Base-by-base conservation (phyloP, 2,888 invertebrate species). In the Anticlea derivata region DNA sequence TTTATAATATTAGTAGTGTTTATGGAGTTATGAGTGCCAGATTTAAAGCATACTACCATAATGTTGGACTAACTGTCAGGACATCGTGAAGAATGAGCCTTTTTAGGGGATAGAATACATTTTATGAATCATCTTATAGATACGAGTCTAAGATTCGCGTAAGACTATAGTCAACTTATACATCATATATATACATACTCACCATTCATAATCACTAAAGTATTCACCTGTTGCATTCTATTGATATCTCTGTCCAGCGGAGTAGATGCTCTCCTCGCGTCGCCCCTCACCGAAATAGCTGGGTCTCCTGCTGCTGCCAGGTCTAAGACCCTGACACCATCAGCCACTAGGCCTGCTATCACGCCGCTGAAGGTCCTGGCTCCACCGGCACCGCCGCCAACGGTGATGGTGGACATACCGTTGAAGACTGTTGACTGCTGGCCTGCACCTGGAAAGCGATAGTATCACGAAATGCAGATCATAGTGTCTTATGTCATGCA, bases 171-270 rank as follows among this genome's bases (percentile, higher is more conserved):
- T n/a, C n/a, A n/a, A n/a, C n/a, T n/a, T n/a, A n/a, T n/a, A n/a
- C n/a, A n/a, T n/a, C n/a, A n/a, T n/a, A n/a, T n/a, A n/a, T n/a
- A n/a, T n/a, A n/a, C n/a, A n/a, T n/a, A n/a, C n/a, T n/a, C n/a
- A n/a, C n/a, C n/a, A n/a, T n/a, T n/a, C n/a, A n/a, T n/a, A n/a
- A n/a, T n/a, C n/a, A n/a, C n/a, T n/a, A n/a, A n/a, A n/a, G n/a
- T n/a, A n/a, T n/a, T n/a, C n/a, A 96, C 96, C 94, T 96, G 96
- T 83, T 96, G 96, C 96, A 96, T 96, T 80, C 95, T 93, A 78
- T 96, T 96, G 62, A 96, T 93, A 68, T 95, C 95, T 63, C 95
- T 91, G 75, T 96, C 96, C 62, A 95, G 86, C 58, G 96, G 94
- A 55, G 95, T 93, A 63, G 94, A 94, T 65, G 96, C 93, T 57